Evolutionary conservation across 2,888 invertebrate genomes (phyloP).

Genomic region (Patella pellucida): DNA sequence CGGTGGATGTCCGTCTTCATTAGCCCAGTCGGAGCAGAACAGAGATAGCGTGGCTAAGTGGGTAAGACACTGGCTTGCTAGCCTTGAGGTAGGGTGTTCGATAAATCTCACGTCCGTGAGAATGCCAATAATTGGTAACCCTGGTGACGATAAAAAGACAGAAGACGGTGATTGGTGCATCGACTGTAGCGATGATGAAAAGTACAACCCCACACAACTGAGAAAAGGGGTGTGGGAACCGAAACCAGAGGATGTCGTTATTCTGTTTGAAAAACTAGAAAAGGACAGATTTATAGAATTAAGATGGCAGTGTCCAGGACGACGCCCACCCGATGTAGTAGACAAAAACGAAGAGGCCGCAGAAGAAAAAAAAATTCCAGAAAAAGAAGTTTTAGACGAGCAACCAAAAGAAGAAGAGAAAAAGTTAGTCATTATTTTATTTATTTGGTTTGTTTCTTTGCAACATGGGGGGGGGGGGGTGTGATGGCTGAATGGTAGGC

Average conservation of each 20-base stretch:
- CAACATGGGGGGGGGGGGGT: too few relatives aligned
- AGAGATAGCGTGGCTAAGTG: too few relatives aligned
- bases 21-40: too few relatives aligned
- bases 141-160: constrained; percentile 12
- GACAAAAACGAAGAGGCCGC: constrained; percentile 67
- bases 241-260: constrained; percentile 51
- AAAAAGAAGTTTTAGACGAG: constrained; percentile 64
- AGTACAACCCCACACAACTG: constrained; percentile 42
- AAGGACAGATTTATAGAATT: constrained; percentile 77
- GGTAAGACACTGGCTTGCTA: too few relatives aligned
- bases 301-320: constrained; percentile 86
- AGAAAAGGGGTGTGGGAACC: constrained; percentile 54
- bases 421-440: constrained; percentile 39
- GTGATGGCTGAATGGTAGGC: neutral
- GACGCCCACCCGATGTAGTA: constrained; percentile 83
- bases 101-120: too few relatives aligned
- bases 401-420: constrained; percentile 52
- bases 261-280: constrained; percentile 81
- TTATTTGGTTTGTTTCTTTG: neutral
- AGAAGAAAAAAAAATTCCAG: constrained; percentile 55
- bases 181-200: constrained; percentile 55
- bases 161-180: constrained; percentile 48
- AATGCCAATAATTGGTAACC: constrained; percentile 3
- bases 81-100: too few relatives aligned
- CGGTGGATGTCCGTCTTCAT: too few relatives aligned